A percentile compares a stretch with the other conserved stretches of the same genome.
These are phyloP conservation scores for Drosophila anceps DNA, from an alignment of 2,888 invertebrate genomes.

Conservation along the genomic window DNA sequence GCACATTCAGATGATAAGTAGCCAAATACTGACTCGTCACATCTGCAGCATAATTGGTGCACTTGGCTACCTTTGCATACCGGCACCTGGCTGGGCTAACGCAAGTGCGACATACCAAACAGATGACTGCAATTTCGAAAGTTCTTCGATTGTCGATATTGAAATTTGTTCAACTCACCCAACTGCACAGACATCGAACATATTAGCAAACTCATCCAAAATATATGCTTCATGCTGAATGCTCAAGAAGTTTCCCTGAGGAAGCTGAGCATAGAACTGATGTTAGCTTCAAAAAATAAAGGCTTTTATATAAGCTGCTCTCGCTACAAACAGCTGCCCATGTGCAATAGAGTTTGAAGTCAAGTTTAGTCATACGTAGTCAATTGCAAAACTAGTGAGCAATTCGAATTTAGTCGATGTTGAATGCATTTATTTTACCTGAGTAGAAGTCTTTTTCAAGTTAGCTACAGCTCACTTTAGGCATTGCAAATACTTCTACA, in stretches of 20 bases:
- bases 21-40: constrained; percentile 1
- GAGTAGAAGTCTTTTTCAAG: not conserved
- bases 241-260: too few relatives aligned
- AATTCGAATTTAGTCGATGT: not conserved
- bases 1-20: constrained; percentile 1
- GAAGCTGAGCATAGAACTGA: not conserved
- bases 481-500: not conserved
- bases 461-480: not conserved
- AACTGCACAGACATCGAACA: not conserved
- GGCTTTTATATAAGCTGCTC: not conserved
- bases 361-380: not conserved
- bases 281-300: too few relatives aligned
- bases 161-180: not conserved
- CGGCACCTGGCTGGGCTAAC: not conserved
- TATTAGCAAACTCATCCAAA: not conserved
- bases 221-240: constrained; percentile 1
- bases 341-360: not conserved
- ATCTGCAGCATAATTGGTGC: not conserved
- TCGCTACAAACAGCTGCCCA: not conserved
- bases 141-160: not conserved
- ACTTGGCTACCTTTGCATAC: not conserved
- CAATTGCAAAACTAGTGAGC: not conserved
- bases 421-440: not conserved
- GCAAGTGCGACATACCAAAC: constrained; percentile 1
- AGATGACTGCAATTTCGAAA: not conserved